Percentiles rank a stretch among this genome's conserved stretches.
These are phyloP conservation scores for Drosophila repletoides DNA, from an alignment of 1,140 invertebrate species.

Conservation along the genomic window DNA sequence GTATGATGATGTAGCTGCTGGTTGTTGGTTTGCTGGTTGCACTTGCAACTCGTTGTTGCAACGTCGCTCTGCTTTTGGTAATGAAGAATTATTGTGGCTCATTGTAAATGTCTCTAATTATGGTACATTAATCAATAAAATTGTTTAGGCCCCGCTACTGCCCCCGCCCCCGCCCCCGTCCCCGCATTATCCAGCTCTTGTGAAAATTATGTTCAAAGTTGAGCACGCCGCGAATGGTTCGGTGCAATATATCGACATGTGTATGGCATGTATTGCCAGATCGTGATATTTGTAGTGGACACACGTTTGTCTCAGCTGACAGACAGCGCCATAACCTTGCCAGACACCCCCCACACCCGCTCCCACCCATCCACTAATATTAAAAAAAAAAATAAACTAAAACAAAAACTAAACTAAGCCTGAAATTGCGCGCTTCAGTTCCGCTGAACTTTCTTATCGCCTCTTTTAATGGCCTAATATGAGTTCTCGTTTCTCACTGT, in stretches of 20 bases:
- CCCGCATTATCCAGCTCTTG: neutral
- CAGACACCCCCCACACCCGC: neutral
- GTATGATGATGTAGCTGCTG: too few relatives aligned
- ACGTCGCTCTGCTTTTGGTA: slow-evolving; percentile 61
- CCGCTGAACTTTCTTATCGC: slow-evolving; percentile 80
- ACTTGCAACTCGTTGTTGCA: slow-evolving; percentile 6
- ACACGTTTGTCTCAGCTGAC: slow-evolving; percentile 50
- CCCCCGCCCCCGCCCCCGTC: neutral
- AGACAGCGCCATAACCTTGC: slow-evolving; percentile 1
- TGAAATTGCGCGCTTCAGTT: slow-evolving; percentile 79
- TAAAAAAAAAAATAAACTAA: neutral
- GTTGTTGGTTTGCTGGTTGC: slow-evolving; percentile 18
- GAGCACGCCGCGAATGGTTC: slow-evolving; percentile 40
- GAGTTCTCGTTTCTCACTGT: slow-evolving; percentile 39
- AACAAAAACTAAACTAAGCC: slow-evolving; percentile 64
- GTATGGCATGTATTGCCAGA: slow-evolving; percentile 52
- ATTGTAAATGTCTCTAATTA: slow-evolving; percentile 81
- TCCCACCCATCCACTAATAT: neutral
- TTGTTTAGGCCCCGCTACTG: slow-evolving; percentile 45
- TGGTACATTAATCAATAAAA: slow-evolving; percentile 82
- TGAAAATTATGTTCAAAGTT: slow-evolving; percentile 63
- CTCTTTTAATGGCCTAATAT: slow-evolving; percentile 78
- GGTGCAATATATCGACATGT: slow-evolving; percentile 52
- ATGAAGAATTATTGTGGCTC: slow-evolving; percentile 81
- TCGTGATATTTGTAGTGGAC: slow-evolving; percentile 78